These are phyloP conservation scores for Amphiura filiformis DNA, from an alignment of 35 echinoderm and acorn worm species.

Conservation along the genomic window DNA sequence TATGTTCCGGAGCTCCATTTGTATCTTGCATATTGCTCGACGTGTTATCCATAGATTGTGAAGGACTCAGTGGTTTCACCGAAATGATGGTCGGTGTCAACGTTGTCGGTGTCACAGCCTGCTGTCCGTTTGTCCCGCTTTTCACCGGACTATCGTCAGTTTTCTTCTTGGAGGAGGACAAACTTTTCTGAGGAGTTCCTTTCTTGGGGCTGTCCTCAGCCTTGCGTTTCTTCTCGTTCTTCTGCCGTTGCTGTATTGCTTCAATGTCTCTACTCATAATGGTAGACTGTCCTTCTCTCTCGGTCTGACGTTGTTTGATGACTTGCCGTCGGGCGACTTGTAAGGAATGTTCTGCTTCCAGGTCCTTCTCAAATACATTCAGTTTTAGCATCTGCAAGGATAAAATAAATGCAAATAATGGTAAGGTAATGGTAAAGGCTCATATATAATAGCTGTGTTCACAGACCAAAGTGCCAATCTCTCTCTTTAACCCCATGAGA, in stretches of 20 bases:
- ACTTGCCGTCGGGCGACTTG: constrained; percentile 66
- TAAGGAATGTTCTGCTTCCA: constrained; percentile 85
- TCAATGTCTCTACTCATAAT: constrained; percentile 73
- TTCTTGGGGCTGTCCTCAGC: constrained; percentile 32
- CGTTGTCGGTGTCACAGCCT: background rate
- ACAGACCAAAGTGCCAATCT: background rate
- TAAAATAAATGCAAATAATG: background rate
- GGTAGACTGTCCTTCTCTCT: constrained; percentile 50
- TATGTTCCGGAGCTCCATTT: background rate
- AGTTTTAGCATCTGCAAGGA: constrained; percentile 78
- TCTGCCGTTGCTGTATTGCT: background rate
- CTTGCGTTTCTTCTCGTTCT: constrained; percentile 38
- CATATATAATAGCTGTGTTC: background rate
- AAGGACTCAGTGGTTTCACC: background rate
- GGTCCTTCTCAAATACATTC: constrained; percentile 83
- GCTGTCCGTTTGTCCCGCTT: background rate
- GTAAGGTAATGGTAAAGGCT: background rate
- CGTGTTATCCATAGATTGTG: background rate
- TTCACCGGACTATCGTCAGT: background rate
- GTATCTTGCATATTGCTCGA: background rate
- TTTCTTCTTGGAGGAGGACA: background rate
- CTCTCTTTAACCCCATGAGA: too few species aligned
- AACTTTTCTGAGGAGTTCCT: background rate
- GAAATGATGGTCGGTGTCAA: background rate
- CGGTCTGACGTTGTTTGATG: constrained; percentile 65